Evolutionary conservation across 2,888 invertebrate genomes (phyloP), one percentile per base, ranked within the genome.

Genomic region (Dynastes hyllus): DNA sequence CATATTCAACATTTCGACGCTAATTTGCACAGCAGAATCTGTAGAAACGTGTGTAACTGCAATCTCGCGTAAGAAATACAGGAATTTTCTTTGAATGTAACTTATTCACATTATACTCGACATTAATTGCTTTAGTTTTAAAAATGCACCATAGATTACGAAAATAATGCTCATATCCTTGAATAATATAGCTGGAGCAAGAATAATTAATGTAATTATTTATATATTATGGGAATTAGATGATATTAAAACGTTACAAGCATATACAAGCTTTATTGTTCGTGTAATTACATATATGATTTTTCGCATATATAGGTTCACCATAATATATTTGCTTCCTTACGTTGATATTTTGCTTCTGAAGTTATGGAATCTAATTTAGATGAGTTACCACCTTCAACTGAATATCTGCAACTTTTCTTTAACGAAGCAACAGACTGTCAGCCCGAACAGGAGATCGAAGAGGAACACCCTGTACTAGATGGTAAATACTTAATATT

Each of bases 401-500:
- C 76, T 50, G 87, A 87, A 82, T 86, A 85, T 71, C 79, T 87
- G 45, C 84, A 85, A 80, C 85, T 87, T 82, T 88, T 87, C 81
- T 84, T 88, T 71, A 86, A 85, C 79, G 88, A 88, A 86, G 87
- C 87, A 29, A 88, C 87, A 67, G 86, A 87, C 83, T 83, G 86
- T 80, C 86, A 86, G 45, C 84, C 86, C 80, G 86, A 86, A 78
- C 84, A 85, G 40, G 88, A 87, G 79, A 84, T 86, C 79, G 86
- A 87, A 76, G 84, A 83, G 70, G 83, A 84, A 50, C 85, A 85
- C 27, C 82, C 86, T 32, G 84, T 82, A 75, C 75, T 86, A 75
- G 85, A 88, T 83, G 88, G 88, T 88, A 84, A 45, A 45, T 45
- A 45, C 8, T 45, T 45, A 45, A 45, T 45, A 45, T 45, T 45